phyloP scores from a whole-genome alignment of 2,888 invertebrate species.

The Plutella xylostella region DNA sequence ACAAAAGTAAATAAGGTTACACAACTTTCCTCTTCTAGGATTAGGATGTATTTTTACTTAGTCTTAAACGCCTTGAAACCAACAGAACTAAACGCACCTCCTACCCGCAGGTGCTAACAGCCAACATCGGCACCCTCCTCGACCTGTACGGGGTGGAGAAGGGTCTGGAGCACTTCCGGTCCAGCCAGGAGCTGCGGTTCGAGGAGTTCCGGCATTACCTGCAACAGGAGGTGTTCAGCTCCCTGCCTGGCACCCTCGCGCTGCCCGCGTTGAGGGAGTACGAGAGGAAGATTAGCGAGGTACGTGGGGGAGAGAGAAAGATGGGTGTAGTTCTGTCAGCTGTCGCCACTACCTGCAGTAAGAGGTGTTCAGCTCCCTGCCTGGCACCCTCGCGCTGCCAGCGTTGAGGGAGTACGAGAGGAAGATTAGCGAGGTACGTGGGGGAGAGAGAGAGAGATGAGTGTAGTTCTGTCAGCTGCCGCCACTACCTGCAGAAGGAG shows the following conservation, averaged over 20 bases:
- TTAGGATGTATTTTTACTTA: no score
- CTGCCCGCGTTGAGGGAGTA: constrained; percentile 69
- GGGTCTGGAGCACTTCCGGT: constrained; percentile 81
- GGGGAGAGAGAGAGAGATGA: no score
- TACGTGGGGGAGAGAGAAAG: no score
- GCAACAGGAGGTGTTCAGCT: constrained; percentile 79
- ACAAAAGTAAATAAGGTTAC: no score
- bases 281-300: constrained; percentile 78
- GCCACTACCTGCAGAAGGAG: constrained; percentile 80
- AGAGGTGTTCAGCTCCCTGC: constrained; percentile 78
- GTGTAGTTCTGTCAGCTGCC: no score
- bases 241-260: constrained; percentile 71
- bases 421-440: constrained; percentile 80
- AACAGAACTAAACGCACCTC: no score
- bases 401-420: constrained; percentile 72
- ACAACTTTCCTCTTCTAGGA: no score
- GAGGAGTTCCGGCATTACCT: constrained; percentile 82
- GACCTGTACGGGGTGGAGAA: constrained; percentile 84
- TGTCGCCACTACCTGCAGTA: constrained; percentile 80
- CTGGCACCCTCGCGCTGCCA: constrained; percentile 68
- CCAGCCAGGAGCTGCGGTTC: constrained; percentile 76
- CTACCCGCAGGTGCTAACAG: constrained; percentile 77
- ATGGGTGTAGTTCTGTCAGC: no score
- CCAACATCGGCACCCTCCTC: constrained; percentile 82
- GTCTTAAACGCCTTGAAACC: no score